Evolutionary conservation across 2,888 invertebrate species (phyloP).

Genomic region (Lithophane semibrunnea): DNA sequence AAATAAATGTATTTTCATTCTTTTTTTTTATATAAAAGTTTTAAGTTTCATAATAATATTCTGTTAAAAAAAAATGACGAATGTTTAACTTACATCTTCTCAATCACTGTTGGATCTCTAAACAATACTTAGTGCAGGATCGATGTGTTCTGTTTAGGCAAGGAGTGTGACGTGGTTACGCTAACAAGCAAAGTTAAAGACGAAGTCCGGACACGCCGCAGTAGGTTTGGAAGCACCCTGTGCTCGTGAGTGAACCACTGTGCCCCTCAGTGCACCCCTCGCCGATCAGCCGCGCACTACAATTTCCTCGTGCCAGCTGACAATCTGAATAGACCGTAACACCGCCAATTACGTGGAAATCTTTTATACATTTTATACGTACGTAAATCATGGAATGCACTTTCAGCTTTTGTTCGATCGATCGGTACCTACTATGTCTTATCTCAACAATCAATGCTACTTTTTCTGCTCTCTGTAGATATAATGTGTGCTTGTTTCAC

Average conservation of each 20-base stretch:
- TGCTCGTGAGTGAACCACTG: slow-evolving; percentile 15
- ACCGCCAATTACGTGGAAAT: slow-evolving; percentile 55
- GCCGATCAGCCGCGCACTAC: slow-evolving; percentile 42
- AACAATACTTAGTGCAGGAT: slow-evolving; percentile 1
- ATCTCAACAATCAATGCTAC: background rate
- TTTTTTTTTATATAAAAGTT: too few relatives aligned
- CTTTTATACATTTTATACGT: slow-evolving; percentile 29
- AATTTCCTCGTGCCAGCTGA: slow-evolving; percentile 39
- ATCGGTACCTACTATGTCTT: too few relatives aligned
- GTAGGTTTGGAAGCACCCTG: slow-evolving; percentile 9
- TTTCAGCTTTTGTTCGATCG: background rate
- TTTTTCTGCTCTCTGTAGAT: background rate
- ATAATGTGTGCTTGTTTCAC: background rate
- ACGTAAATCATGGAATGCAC: background rate
- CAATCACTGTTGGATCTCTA: background rate
- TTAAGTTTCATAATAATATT: background rate
- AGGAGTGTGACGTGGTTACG: background rate
- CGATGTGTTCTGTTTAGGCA: too few relatives aligned
- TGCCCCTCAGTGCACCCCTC: slow-evolving; percentile 29
- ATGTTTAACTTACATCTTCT: background rate
- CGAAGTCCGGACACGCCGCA: slow-evolving; percentile 16
- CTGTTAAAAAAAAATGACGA: background rate
- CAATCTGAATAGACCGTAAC: slow-evolving; percentile 54
- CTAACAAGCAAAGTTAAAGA: slow-evolving; percentile 6
- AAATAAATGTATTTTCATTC: too few relatives aligned